A percentile compares a stretch with the other conserved stretches of the same genome.
phyloP scores from a whole-genome alignment of 2,888 invertebrate genomes.

The Azorinus chamasolen region DNA sequence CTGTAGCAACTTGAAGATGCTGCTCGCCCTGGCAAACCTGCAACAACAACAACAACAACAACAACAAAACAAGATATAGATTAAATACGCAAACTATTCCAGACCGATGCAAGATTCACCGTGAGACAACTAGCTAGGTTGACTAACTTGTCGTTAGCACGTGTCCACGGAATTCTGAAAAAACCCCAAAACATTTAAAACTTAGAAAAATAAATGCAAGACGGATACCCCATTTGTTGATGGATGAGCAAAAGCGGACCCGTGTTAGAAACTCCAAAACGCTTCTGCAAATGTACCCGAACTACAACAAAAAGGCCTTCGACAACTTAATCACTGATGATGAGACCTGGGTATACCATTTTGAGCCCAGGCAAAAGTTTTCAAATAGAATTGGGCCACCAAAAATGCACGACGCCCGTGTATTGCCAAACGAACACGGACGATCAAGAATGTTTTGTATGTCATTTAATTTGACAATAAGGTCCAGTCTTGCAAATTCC shows the following conservation, averaged over 20 bases:
- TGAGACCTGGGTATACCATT: too few species aligned
- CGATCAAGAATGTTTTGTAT: slow-evolving; percentile 26
- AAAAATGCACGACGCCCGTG: slow-evolving; percentile 6
- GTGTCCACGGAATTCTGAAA: slow-evolving; percentile 17
- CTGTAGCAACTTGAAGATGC: slow-evolving; percentile 28
- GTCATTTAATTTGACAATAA: slow-evolving; percentile 12
- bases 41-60: slow-evolving; percentile 17
- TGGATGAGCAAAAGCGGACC: slow-evolving; percentile 1
- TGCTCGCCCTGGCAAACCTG: slow-evolving; percentile 23
- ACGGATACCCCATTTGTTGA: not conserved
- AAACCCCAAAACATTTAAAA: slow-evolving; percentile 16
- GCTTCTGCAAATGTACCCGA: too few species aligned
- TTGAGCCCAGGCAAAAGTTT: not conserved
- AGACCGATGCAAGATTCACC: slow-evolving; percentile 20
- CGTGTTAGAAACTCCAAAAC: slow-evolving; percentile 5
- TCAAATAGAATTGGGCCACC: slow-evolving; percentile 9
- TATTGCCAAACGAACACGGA: slow-evolving; percentile 24
- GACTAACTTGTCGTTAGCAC: slow-evolving; percentile 23
- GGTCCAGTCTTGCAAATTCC: not conserved
- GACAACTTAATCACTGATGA: too few species aligned
- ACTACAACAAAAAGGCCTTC: too few species aligned
- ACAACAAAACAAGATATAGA: slow-evolving; percentile 6
- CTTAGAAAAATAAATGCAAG: too few species aligned
- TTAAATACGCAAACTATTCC: too few species aligned
- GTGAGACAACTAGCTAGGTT: slow-evolving; percentile 22